Conservation (phyloP, 2,888 invertebrate genomes). For the Drosophila atripex region DNA sequence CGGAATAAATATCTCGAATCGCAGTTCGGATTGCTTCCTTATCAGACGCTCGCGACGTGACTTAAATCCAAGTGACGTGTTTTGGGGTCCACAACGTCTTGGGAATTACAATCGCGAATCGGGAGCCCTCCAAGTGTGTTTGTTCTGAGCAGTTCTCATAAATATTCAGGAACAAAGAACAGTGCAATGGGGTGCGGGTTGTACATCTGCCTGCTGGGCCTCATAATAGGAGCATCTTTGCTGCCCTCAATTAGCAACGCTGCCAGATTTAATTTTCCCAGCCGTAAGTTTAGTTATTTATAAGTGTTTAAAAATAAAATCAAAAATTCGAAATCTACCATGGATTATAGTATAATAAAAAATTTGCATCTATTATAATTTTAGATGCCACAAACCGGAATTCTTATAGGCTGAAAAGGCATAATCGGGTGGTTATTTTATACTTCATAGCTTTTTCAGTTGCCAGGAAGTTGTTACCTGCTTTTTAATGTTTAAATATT, state of each 20-base stretch:
- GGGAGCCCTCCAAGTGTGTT: conserved; percentile 4
- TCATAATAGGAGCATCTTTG: conserved; percentile 36
- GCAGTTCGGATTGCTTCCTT: conserved; percentile 47
- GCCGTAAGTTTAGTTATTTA: conserved; percentile 48
- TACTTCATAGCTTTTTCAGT: neutral
- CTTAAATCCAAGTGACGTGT: conserved; percentile 41
- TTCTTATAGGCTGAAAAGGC: neutral
- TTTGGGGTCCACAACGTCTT: conserved; percentile 16
- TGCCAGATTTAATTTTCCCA: conserved; percentile 34
- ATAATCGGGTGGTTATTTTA: neutral
- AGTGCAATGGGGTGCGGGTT: conserved; percentile 46
- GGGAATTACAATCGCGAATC: conserved; percentile 36
- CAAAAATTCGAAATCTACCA: neutral
- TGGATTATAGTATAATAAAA: neutral
- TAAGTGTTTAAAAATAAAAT: neutral
- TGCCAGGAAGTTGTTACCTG: neutral
- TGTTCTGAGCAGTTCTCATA: neutral
- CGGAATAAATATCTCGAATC: conserved; percentile 18
- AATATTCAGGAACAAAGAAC: conserved; percentile 35
- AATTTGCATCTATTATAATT: neutral
- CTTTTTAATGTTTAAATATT: neutral
- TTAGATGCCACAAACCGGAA: neutral
- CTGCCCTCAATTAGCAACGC: conserved; percentile 15
- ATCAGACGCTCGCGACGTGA: conserved; percentile 52
- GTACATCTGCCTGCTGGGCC: conserved; percentile 33